Evolutionary conservation across 2,113 vertebrate species (phyloP).

Genomic region (Pao palembangensis): DNA sequence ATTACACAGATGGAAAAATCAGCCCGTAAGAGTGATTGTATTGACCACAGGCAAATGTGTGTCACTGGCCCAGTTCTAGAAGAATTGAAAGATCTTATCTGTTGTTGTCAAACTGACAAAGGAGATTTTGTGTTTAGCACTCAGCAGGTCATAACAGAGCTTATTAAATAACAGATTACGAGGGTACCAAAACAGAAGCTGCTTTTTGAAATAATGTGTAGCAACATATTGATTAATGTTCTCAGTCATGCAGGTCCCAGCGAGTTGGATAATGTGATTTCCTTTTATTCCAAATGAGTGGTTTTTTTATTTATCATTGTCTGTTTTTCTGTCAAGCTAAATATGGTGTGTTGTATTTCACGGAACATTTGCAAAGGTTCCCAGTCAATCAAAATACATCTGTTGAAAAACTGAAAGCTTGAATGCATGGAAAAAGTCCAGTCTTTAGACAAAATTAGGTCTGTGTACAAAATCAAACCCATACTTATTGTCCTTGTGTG

Average conservation of each 20-base stretch:
- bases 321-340: constrained; percentile 19
- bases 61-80: constrained; percentile 51
- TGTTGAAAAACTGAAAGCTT: constrained; percentile 14
- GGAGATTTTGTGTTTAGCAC: constrained; percentile 38
- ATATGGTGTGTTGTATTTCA: constrained; percentile 13
- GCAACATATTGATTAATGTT: too few relatives aligned
- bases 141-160: constrained; percentile 27
- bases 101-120: constrained; percentile 56
- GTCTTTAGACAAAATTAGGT: constrained; percentile 49
- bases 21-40: constrained; percentile 68
- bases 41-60: constrained; percentile 49
- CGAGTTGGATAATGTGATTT: neutral
- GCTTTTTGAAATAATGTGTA: constrained; percentile 3
- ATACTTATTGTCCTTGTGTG: constrained; percentile 47
- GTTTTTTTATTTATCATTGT: neutral
- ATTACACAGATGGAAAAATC: constrained; percentile 61
- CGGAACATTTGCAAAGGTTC: constrained; percentile 15
- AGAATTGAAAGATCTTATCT: constrained; percentile 65
- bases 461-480: constrained; percentile 41
- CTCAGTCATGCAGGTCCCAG: neutral
- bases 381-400: constrained; percentile 31
- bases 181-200: constrained; percentile 21
- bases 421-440: constrained; percentile 44
- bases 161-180: constrained; percentile 28
- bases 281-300: constrained; percentile 11